phyloP scores from a whole-genome alignment of 1,140 invertebrate species.

The Ruditapes philippinarum region DNA sequence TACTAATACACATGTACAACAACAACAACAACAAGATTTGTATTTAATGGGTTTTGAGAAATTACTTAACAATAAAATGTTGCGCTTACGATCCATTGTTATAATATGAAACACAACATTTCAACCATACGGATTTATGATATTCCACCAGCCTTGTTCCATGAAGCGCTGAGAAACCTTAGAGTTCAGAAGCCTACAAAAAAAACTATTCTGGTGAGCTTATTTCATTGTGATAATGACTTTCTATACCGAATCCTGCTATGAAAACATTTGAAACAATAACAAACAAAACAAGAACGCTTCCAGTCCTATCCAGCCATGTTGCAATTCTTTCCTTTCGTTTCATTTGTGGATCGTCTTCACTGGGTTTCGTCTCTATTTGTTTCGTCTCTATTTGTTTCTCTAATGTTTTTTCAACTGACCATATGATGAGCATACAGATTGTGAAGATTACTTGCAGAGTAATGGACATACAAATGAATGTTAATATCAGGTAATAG shows the following conservation, averaged over 20 bases:
- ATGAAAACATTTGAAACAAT: constrained; percentile 58
- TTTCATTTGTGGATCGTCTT: neutral
- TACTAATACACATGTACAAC: too few relatives aligned
- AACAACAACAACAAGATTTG: too few relatives aligned
- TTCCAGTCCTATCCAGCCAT: constrained; percentile 23
- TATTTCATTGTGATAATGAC: too few relatives aligned
- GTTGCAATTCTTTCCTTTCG: neutral
- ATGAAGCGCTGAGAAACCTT: too few relatives aligned
- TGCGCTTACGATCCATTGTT: too few relatives aligned
- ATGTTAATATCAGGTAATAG: constrained; percentile 1
- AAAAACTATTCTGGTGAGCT: too few relatives aligned
- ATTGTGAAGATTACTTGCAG: constrained; percentile 53
- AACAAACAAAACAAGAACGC: constrained; percentile 43
- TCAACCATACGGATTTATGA: too few relatives aligned
- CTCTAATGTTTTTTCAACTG: neutral
- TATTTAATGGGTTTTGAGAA: too few relatives aligned
- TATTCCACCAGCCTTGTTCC: too few relatives aligned
- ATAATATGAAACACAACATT: too few relatives aligned
- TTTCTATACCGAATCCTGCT: constrained; percentile 44
- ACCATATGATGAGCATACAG: constrained; percentile 27
- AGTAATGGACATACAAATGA: constrained; percentile 27
- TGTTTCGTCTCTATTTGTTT: neutral
- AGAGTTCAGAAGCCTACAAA: too few relatives aligned
- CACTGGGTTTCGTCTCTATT: neutral
- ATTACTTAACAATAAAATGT: too few relatives aligned